Evolutionary conservation across 2,113 vertebrate species (phyloP).

Genomic region (Trematocara unimaculatum): DNA sequence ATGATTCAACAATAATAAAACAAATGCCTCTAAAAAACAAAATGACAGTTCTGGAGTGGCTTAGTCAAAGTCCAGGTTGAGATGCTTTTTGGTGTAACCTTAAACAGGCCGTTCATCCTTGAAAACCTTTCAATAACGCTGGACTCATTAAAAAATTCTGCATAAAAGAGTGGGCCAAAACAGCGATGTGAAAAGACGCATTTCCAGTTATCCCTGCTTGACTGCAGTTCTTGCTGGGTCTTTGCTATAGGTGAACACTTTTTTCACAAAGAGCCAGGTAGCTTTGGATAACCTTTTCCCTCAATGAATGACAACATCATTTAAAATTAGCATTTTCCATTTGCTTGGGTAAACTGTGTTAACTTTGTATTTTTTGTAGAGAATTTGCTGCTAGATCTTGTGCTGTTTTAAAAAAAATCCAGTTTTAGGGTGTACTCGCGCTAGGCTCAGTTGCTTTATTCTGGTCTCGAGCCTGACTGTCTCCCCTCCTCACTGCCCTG

Average conservation of each 20-base stretch:
- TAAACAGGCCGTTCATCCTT: not conserved
- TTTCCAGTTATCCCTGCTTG: not conserved
- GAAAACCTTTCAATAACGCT: not conserved
- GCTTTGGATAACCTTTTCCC: not conserved
- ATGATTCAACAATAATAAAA: not conserved
- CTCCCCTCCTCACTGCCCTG: not conserved
- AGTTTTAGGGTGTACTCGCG: not conserved
- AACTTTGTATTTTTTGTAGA: not conserved
- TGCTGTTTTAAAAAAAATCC: fast-evolving
- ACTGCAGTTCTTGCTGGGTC: not conserved
- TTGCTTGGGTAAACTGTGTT: not conserved
- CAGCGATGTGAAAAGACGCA: not conserved
- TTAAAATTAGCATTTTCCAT: not conserved
- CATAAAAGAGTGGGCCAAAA: not conserved
- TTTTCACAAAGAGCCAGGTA: not conserved
- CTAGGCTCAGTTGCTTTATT: not conserved
- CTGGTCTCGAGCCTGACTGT: not conserved
- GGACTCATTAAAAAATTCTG: not conserved
- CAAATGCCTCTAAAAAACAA: not conserved
- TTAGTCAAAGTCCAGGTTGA: not conserved
- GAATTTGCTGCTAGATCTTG: not conserved
- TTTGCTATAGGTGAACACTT: not conserved
- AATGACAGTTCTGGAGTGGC: not conserved
- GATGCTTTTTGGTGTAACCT: not conserved
- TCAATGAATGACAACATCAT: not conserved